Base-by-base conservation (phyloP, 1,140 invertebrate species). In the Lanistes nyassanus region DNA sequence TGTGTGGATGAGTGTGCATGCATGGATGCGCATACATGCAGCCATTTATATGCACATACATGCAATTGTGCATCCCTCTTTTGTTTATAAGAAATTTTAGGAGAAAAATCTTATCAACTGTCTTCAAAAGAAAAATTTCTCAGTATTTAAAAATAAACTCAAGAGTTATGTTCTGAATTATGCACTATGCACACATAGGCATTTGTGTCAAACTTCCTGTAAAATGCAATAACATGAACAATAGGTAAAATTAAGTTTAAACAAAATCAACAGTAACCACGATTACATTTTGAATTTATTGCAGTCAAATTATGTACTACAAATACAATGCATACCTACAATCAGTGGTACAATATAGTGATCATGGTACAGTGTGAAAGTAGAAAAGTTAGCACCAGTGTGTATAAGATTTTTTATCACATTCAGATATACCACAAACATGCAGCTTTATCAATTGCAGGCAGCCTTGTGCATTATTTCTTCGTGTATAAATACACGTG, bases 381-480 rank as follows among this genome's bases (percentile, higher is more conserved):
- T 26, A 42, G 56, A 72, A 72, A 37, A 72, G 19, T 26, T 72
- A 72, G 70, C 70, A 72, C 70, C 70, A 72, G 56, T 72, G 70
- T 56, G 36, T 62, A 39, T 72, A 72, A 47, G 19, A 58, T 11
- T 39, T 26, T 72, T 36, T 72, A 72, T 72, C 70, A 72, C 70
- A 72, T 72, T 56, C 70, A 72, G 51, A 42, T 58, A 72, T 39
- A 39, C 60, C 34, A 56, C 56, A 72, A 21, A 37, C 70, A 72
- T 72, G 60, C 56, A 72, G 23, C 29, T 39, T 60, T 29, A 29
- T 29, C 42, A 7, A 34, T 42, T 31, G 21, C 36, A n/a, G 26
- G n/a, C 60, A 34, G 55, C 42, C n/a, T n/a, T n/a, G n/a, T 39
- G 13, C n/a, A 42, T 26, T 34, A n/a, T 62, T 55, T 72, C 70